These are phyloP conservation scores for Potamilus streckersoni DNA, from an alignment of 1,140 invertebrate species.

Conservation along the genomic window DNA sequence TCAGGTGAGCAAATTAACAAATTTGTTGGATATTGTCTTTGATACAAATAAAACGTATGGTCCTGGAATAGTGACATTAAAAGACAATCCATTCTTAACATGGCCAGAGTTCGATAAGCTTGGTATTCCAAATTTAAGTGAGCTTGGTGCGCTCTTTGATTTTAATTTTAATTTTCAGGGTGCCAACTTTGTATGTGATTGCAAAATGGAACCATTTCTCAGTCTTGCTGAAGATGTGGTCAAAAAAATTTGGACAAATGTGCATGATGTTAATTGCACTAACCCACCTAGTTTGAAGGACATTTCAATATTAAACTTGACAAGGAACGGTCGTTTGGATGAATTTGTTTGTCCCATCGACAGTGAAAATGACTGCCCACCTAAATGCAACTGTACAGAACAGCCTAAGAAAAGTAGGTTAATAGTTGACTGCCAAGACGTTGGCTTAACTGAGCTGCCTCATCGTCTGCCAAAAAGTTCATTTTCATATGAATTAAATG, in stretches of 20 bases:
- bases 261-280: constrained; percentile 10
- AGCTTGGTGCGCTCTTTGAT: constrained; percentile 15
- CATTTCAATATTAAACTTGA: not conserved
- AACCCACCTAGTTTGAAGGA: constrained; percentile 4
- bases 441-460: too few species aligned
- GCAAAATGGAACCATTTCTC: constrained; percentile 19
- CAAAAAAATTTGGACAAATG: constrained; percentile 2
- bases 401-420: too few species aligned
- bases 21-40: constrained; percentile 3
- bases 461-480: too few species aligned
- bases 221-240: constrained; percentile 1
- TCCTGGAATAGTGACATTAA: constrained; percentile 15
- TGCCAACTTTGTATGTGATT: constrained; percentile 12
- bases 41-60: constrained; percentile 10
- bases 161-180: constrained; percentile 20
- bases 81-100: constrained; percentile 5
- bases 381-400: too few species aligned
- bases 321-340: too few species aligned
- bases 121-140: not conserved
- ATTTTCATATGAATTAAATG: too few species aligned
- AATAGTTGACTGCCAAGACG: too few species aligned
- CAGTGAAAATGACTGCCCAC: too few species aligned
- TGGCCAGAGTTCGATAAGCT: constrained; percentile 19
- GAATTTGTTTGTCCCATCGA: too few species aligned
- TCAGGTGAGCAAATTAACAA: constrained; percentile 1